A percentile compares a stretch with the other conserved stretches of the same genome.
phyloP scores from a whole-genome alignment of 2,113 vertebrate species.

The Pogonocichla stellata region DNA sequence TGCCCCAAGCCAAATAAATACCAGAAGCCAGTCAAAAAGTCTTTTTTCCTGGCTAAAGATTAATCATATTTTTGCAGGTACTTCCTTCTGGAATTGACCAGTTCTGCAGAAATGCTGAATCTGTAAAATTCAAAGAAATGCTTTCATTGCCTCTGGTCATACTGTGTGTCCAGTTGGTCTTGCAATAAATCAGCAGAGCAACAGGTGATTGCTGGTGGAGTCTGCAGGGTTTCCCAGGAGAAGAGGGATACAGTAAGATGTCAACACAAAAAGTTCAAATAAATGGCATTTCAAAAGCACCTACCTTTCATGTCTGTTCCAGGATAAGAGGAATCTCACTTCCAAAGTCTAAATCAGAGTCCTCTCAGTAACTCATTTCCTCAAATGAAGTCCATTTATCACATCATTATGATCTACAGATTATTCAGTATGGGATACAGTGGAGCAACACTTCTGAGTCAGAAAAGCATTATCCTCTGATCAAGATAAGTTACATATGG shows the following conservation, averaged over 20 bases:
- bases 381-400: neutral
- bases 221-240: neutral
- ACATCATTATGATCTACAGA: rapidly evolving
- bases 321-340: neutral
- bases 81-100: neutral
- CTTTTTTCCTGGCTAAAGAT: neutral
- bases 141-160: neutral
- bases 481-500: neutral
- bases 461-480: neutral
- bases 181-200: neutral
- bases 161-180: neutral
- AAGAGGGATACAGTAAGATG: neutral
- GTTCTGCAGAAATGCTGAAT: neutral
- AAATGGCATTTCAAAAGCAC: neutral
- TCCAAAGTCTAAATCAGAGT: neutral
- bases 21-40: neutral
- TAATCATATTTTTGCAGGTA: neutral
- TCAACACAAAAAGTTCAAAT: neutral
- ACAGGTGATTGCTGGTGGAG: neutral
- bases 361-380: neutral
- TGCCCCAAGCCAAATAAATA: neutral
- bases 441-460: neutral
- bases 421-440: neutral
- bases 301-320: neutral
- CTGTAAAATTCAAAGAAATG: neutral